Evolutionary conservation across 2,888 invertebrate species (phyloP).

Genomic region (Xanthostigma xanthostigma): DNA sequence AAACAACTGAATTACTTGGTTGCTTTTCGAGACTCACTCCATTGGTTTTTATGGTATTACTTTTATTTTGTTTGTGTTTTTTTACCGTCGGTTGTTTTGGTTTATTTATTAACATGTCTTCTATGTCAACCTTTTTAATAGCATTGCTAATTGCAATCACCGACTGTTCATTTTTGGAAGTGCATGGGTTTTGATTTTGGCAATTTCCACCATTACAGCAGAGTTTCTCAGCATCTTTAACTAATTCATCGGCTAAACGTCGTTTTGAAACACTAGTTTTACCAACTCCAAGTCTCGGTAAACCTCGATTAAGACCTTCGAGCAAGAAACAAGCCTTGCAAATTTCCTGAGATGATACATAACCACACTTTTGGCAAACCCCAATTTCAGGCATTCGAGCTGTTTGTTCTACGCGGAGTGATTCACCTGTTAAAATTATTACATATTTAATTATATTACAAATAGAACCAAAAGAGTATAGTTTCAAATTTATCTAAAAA

Average conservation of each 20-base stretch:
- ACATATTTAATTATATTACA: no score
- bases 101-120: no score
- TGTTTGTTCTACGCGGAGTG: constrained; percentile 64
- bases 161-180: no score
- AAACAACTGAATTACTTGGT: no score
- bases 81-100: no score
- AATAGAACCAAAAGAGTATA: no score
- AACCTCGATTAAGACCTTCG: constrained; percentile 87
- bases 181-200: neutral
- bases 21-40: no score
- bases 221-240: constrained; percentile 15
- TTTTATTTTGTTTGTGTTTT: no score
- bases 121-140: no score
- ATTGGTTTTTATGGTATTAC: no score
- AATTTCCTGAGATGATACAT: constrained; percentile 79
- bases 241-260: constrained; percentile 39
- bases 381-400: constrained; percentile 70
- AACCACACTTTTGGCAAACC: constrained; percentile 74
- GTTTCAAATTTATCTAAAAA: no score
- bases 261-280: constrained; percentile 69
- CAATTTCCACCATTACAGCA: constrained; percentile 4
- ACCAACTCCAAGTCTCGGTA: constrained; percentile 81
- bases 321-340: constrained; percentile 95
- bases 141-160: no score
- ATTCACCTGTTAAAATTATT: constrained; percentile 46